Evolutionary conservation across 2,888 invertebrate genomes (phyloP).

Genomic region (Nephrotoma guestfalica): DNA sequence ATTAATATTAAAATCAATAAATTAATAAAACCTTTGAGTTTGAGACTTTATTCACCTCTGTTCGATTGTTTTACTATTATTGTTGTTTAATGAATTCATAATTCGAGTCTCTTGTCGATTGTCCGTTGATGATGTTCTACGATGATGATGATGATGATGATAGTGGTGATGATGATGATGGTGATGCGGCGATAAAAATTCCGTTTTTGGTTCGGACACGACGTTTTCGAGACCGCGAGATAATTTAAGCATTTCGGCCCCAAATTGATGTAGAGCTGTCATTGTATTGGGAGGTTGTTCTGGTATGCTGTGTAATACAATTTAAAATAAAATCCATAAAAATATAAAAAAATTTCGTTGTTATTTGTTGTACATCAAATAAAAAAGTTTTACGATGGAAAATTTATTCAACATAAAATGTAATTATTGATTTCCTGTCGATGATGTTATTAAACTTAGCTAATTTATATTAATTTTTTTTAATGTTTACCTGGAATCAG

Average conservation of each 20-base stretch:
- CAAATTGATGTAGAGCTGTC: conserved; percentile 74
- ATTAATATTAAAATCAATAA: not conserved
- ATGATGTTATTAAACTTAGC: not conserved
- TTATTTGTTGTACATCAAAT: not conserved
- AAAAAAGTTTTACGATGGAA: not conserved
- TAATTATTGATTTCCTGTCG: not conserved
- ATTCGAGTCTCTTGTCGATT: not conserved
- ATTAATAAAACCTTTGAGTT: not conserved
- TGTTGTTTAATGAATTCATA: not conserved
- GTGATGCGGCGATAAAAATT: not conserved
- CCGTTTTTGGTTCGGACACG: conserved; percentile 12
- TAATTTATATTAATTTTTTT: not conserved
- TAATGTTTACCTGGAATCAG: conserved; percentile 40
- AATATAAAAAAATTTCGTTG: not conserved
- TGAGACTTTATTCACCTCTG: not conserved
- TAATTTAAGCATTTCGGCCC: conserved; percentile 72
- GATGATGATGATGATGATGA: conserved; percentile 10
- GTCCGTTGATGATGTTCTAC: not conserved
- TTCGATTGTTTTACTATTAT: not conserved
- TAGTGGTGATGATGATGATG: conserved; percentile 19
- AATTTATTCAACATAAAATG: not conserved
- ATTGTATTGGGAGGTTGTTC: conserved; percentile 69
- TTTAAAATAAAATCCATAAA: conserved; percentile 9
- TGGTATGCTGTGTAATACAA: conserved; percentile 31
- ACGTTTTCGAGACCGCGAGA: conserved; percentile 68